Conservation (phyloP, 2,797 vertebrate genomes). For the Danio aesculapii region DNA sequence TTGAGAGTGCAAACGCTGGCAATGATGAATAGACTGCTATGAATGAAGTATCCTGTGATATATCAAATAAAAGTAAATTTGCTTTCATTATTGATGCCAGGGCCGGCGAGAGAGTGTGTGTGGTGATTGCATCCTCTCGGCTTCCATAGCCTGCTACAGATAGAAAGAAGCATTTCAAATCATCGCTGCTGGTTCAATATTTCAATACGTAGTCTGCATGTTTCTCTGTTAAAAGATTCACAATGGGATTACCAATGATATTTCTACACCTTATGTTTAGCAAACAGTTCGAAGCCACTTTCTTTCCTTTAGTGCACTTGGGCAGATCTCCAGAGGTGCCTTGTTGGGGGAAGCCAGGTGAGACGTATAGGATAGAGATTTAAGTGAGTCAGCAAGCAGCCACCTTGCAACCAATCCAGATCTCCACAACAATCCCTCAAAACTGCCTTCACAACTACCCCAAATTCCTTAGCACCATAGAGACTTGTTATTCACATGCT, state of each 20-base stretch:
- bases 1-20: constrained; percentile 53
- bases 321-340: constrained; percentile 2
- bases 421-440: background rate
- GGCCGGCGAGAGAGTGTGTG: constrained; percentile 36
- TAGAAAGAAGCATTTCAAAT: constrained; percentile 47
- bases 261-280: constrained; percentile 25
- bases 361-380: background rate
- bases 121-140: constrained; percentile 38
- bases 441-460: background rate
- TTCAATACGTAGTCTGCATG: constrained; percentile 42
- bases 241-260: constrained; percentile 54
- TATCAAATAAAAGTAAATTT: constrained; percentile 64
- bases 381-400: constrained; percentile 3
- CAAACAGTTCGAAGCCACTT: constrained; percentile 44
- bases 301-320: constrained; percentile 18
- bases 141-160: constrained; percentile 32
- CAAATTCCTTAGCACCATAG: background rate
- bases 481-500: background rate
- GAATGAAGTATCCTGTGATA: constrained; percentile 65
- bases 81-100: constrained; percentile 64
- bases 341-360: background rate
- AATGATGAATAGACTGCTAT: constrained; percentile 63
- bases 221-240: constrained; percentile 39
- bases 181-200: constrained; percentile 44
- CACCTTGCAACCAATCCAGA: background rate